A percentile compares a stretch with the other conserved stretches of the same genome.
Evolutionary conservation across 2,888 invertebrate genomes (phyloP).

Genomic region (Brachycybe producta): DNA sequence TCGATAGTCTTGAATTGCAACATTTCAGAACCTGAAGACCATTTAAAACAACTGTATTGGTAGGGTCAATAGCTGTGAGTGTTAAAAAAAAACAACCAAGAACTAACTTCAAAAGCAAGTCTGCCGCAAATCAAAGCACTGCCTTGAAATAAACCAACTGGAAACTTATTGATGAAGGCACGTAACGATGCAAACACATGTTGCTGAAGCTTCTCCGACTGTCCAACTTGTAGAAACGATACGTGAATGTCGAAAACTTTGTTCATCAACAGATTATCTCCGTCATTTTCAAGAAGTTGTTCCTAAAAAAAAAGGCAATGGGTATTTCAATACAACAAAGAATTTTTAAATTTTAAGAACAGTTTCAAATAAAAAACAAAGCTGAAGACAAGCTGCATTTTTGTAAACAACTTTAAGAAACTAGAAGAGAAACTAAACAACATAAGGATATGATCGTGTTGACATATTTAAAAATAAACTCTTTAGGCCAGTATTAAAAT

Average conservation of each 20-base stretch:
- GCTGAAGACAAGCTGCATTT: slow-evolving; percentile 2
- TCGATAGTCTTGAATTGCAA: slow-evolving; percentile 72
- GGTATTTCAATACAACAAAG: slow-evolving; percentile 5
- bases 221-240: slow-evolving; percentile 72
- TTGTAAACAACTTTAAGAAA: not conserved
- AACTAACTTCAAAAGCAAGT: slow-evolving; percentile 55
- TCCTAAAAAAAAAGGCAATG: slow-evolving; percentile 27
- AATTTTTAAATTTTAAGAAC: no score
- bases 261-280: slow-evolving; percentile 62
- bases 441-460: no score
- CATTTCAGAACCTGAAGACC: slow-evolving; percentile 53
- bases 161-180: slow-evolving; percentile 82
- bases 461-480: no score
- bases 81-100: not conserved
- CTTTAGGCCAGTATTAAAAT: no score
- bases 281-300: slow-evolving; percentile 43
- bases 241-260: slow-evolving; percentile 74
- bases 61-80: not conserved
- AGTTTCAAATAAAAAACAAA: slow-evolving; percentile 15
- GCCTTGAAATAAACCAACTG: slow-evolving; percentile 66
- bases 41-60: slow-evolving; percentile 22
- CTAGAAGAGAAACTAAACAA: no score
- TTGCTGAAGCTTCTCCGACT: slow-evolving; percentile 76
- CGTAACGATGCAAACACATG: slow-evolving; percentile 85
- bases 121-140: slow-evolving; percentile 66